Evolutionary conservation across 2,888 invertebrate species (phyloP).

Genomic region (Clivina fossor): DNA sequence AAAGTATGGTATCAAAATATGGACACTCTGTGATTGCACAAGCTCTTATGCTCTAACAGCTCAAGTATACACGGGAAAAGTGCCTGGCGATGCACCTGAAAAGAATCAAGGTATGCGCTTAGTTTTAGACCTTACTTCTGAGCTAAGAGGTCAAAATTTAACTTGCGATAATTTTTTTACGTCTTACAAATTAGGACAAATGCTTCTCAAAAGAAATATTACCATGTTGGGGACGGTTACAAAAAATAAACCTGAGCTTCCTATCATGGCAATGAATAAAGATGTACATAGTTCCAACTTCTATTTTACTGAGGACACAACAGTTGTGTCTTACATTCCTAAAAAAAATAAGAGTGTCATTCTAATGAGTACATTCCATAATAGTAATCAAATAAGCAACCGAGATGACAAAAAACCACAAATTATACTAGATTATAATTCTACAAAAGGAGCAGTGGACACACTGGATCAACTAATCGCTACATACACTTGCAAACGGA

Average conservation of each 20-base stretch:
- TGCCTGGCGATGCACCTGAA: constrained; percentile 23
- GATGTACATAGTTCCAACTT: constrained; percentile 22
- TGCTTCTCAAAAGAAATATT: constrained; percentile 25
- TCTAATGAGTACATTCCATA: constrained; percentile 22
- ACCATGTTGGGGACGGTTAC: constrained; percentile 29
- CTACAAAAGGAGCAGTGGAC: constrained; percentile 39
- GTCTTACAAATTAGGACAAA: constrained; percentile 27
- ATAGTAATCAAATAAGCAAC: constrained; percentile 5
- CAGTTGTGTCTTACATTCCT: constrained; percentile 16
- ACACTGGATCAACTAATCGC: constrained; percentile 39
- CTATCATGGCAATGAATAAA: constrained; percentile 12
- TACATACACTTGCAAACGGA: constrained; percentile 35
- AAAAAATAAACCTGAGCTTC: constrained; percentile 7
- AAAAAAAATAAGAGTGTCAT: constrained; percentile 24
- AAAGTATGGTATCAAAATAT: constrained; percentile 25
- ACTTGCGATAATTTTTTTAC: constrained; percentile 32
- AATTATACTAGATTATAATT: constrained; percentile 38
- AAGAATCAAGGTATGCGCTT: constrained; percentile 32
- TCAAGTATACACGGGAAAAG: constrained; percentile 27
- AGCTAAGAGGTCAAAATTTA: constrained; percentile 24
- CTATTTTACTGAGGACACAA: constrained; percentile 26
- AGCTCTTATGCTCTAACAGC: constrained; percentile 5
- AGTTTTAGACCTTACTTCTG: constrained; percentile 27
- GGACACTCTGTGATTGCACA: constrained; percentile 19
- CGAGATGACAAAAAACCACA: constrained; percentile 37